Conservation (phyloP, 1,140 invertebrate genomes). For the Diuraphis noxia region DNA sequence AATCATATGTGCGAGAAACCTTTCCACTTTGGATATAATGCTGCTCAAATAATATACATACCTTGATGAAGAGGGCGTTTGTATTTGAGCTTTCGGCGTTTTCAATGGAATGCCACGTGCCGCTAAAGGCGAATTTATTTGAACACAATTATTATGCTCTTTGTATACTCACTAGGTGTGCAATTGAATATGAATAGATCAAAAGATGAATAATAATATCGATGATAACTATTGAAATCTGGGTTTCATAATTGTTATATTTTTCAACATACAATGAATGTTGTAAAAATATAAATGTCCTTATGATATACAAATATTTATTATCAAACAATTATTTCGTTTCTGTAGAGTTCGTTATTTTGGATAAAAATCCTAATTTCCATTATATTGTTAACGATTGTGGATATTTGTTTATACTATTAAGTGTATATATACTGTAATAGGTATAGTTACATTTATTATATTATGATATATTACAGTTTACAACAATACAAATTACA, state of each 20-base stretch:
- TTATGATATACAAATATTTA: not conserved
- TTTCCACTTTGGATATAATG: slow-evolving; percentile 16
- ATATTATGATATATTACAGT: not conserved
- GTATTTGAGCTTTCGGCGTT: not conserved
- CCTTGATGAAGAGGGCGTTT: not conserved
- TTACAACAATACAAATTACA: not conserved
- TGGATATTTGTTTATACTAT: not conserved
- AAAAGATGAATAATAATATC: slow-evolving; percentile 36
- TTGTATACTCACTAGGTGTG: not conserved
- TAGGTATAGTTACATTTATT: not conserved
- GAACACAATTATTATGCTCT: slow-evolving; percentile 46
- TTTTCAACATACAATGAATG: not conserved
- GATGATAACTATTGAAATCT: not conserved
- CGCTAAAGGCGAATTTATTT: slow-evolving; percentile 24
- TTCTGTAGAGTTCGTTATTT: not conserved
- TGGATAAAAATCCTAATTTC: not conserved
- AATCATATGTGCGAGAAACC: not conserved
- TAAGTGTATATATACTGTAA: no score
- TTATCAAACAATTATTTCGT: not conserved
- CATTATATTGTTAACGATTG: not conserved
- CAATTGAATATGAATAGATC: slow-evolving; percentile 30
- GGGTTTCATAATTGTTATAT: slow-evolving; percentile 5
- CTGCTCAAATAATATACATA: slow-evolving; percentile 3
- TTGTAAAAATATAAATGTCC: not conserved
- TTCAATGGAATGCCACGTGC: slow-evolving; percentile 27